Evolutionary conservation across 2,113 vertebrate species (phyloP), one percentile per base, ranked within the genome.

Genomic region (Passer montanus): DNA sequence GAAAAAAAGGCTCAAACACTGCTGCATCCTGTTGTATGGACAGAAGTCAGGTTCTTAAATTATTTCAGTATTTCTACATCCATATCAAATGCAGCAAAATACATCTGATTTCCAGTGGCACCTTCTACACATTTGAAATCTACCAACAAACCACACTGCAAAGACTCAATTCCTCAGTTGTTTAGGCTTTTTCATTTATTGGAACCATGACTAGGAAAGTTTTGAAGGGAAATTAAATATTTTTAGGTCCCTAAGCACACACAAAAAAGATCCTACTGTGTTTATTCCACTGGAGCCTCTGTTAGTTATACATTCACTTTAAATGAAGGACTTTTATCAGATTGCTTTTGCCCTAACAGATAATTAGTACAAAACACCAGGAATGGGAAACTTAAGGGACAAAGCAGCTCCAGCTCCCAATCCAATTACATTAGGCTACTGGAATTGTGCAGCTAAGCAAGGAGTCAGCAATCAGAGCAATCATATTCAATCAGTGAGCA

Each of bases 391-490:
- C 94, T 86, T 91, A 89, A 88, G 80, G 58, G 67, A 86, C 92
- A 96, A 93, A 82, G 77, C 67, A 89, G 95, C 87, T 94, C 90
- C 95, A 91, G 63, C 89, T 98, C 96, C 80, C 95, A 46, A 27
- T 95, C 95, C 97, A 98, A 97, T 98, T 97, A 98, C 8, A 93
- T 80, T 27, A 41, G 97, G 89, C 91, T 64, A 75, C 90, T 90
- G 96, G 96, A 97, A 98, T 94, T 97, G 95, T 87, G 93, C 96
- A 96, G 82, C 87, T 88, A 90, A 94, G 96, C 95, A 91, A 95
- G 93, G 92, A 97, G 89, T 96, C 94, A 84, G 97, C 95, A 96
- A 96, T 97, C 96, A 97, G 88, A 94, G 97, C 94, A 97, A 97
- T 68, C 74, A 89, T 76, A 84, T 87, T 93, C 93, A 94, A 97